Percentiles rank a stretch among this genome's conserved stretches.
phyloP scores from a whole-genome alignment of 2,797 vertebrate species.

The Sternarchorhynchus goeldii region DNA sequence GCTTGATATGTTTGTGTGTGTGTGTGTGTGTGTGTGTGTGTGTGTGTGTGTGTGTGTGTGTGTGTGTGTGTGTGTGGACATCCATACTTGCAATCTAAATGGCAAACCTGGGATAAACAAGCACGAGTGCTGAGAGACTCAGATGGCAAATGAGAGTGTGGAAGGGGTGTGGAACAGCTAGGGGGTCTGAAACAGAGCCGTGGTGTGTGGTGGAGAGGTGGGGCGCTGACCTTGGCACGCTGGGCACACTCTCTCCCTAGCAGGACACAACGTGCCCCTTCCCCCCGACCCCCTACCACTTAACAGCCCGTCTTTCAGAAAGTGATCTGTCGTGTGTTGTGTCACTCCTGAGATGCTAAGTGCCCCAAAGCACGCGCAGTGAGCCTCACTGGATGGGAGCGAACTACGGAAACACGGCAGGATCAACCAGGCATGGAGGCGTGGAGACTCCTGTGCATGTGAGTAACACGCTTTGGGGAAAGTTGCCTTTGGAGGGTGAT shows the following conservation, averaged over 20 bases:
- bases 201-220: slow-evolving; percentile 26
- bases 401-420: neutral
- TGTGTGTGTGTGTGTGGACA: neutral
- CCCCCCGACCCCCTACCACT: neutral
- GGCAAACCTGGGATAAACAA: slow-evolving; percentile 41
- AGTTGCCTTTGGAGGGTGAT: slow-evolving; percentile 37
- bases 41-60: neutral
- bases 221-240: slow-evolving; percentile 23
- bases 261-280: neutral
- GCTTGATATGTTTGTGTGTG: slow-evolving; percentile 4
- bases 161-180: slow-evolving; percentile 38
- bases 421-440: neutral
- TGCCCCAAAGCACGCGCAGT: too few relatives aligned
- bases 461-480: slow-evolving; percentile 43
- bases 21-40: neutral
- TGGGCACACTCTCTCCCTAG: slow-evolving; percentile 20
- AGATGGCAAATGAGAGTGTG: slow-evolving; percentile 39
- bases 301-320: neutral
- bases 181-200: slow-evolving; percentile 37
- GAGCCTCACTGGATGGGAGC: too few relatives aligned
- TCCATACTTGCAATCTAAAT: slow-evolving; percentile 26
- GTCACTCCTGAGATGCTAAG: too few relatives aligned
- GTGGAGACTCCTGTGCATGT: slow-evolving; percentile 25
- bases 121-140: slow-evolving; percentile 29
- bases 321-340: too few relatives aligned